These are phyloP conservation scores for Tribolium castaneum DNA, from an alignment of 1,140 invertebrate species.

Conservation along the genomic window DNA sequence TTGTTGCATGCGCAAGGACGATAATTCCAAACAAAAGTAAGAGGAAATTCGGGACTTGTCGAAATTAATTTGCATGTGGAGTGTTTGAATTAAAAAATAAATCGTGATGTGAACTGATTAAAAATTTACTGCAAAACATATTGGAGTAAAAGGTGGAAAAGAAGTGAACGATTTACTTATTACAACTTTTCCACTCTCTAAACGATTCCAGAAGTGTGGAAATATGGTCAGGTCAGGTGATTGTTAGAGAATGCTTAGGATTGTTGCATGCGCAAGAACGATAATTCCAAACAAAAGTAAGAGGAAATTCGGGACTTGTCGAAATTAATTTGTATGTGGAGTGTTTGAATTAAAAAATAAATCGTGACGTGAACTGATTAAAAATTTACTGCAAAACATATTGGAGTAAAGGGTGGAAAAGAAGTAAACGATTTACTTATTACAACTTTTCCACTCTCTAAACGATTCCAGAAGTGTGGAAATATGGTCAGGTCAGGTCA, in stretches of 20 bases:
- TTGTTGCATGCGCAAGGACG: background rate
- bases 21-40: background rate
- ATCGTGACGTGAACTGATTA: too few relatives aligned
- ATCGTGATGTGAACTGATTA: too few relatives aligned
- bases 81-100: too few relatives aligned
- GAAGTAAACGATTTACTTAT: background rate
- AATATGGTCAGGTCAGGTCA: background rate
- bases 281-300: background rate
- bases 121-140: background rate
- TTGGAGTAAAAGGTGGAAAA: background rate
- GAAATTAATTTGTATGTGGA: too few relatives aligned
- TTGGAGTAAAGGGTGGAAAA: too few relatives aligned
- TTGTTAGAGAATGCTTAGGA: background rate
- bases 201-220: background rate
- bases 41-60: background rate
- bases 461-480: background rate
- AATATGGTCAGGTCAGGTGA: background rate
- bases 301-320: background rate
- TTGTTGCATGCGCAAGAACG: background rate
- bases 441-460: background rate
- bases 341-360: too few relatives aligned
- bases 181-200: background rate
- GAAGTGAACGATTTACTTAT: background rate
- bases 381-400: too few relatives aligned
- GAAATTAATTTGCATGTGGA: too few relatives aligned